A percentile compares a stretch with the other conserved stretches of the same genome.
Conservation (phyloP, 2,888 invertebrate species). For the Xestia sexstrigata region DNA sequence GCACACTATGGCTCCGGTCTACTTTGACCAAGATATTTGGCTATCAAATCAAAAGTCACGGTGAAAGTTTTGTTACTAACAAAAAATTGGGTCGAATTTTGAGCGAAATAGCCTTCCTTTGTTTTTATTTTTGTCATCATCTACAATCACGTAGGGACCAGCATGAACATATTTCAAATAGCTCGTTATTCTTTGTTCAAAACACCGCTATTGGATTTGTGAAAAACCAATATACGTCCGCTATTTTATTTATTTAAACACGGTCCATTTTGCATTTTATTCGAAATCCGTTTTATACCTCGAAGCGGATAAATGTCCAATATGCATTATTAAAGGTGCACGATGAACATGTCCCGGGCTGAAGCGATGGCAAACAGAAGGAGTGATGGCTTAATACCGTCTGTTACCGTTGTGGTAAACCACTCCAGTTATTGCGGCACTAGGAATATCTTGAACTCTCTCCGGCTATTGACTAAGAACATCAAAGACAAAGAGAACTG, state of each 20-base stretch:
- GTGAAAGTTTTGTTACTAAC: not conserved
- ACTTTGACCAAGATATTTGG: conserved; percentile 11
- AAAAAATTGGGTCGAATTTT: not conserved
- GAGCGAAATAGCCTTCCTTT: not conserved
- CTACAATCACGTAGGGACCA: not conserved
- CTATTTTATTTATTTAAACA: conserved; percentile 46
- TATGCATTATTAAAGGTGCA: conserved; percentile 30
- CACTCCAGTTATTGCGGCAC: conserved; percentile 22
- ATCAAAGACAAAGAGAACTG: conserved; percentile 3
- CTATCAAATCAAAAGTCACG: not conserved
- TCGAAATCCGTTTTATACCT: conserved; percentile 27
- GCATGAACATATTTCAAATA: conserved; percentile 32
- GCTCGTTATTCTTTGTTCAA: conserved; percentile 31
- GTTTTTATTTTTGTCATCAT: conserved; percentile 7
- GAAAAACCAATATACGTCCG: conserved; percentile 37
- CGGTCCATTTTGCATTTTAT: conserved; percentile 52
- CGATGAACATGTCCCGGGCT: conserved; percentile 4
- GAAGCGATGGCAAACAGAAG: conserved; percentile 24
- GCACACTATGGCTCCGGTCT: conserved; percentile 6
- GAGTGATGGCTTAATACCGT: conserved; percentile 7
- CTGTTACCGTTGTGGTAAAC: conserved; percentile 29
- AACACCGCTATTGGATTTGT: conserved; percentile 27
- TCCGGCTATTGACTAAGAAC: conserved; percentile 20
- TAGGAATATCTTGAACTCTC: conserved; percentile 23
- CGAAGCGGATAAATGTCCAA: conserved; percentile 30